Conservation (phyloP, 2,113 vertebrate species). For the Ptychochromis oligacanthus region DNA sequence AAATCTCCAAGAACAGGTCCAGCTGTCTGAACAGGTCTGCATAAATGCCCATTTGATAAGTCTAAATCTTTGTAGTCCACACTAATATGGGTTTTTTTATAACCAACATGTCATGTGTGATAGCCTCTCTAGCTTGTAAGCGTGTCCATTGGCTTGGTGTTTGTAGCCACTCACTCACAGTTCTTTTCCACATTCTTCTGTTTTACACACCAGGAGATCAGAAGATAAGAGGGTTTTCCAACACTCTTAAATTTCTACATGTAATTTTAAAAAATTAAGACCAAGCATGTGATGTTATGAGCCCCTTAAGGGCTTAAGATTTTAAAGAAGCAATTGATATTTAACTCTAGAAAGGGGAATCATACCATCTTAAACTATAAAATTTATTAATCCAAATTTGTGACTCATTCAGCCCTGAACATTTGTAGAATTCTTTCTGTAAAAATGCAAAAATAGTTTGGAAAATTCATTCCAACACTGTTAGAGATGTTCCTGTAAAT, state of each 20-base stretch:
- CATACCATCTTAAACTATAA: not conserved
- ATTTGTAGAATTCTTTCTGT: not conserved
- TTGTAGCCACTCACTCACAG: not conserved
- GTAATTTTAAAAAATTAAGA: not conserved
- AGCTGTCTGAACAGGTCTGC: constrained; percentile 83
- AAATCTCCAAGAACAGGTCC: constrained; percentile 89
- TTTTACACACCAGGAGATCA: not conserved
- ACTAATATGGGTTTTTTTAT: not conserved
- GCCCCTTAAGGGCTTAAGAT: no score
- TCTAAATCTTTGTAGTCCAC: not conserved
- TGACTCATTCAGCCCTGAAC: not conserved
- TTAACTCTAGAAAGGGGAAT: not conserved
- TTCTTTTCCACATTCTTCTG: not conserved
- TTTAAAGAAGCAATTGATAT: not conserved
- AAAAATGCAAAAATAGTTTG: not conserved
- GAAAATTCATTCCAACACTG: not conserved
- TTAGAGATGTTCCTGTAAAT: not conserved
- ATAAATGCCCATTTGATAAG: not conserved
- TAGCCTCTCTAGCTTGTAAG: not conserved
- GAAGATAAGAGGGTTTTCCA: not conserved
- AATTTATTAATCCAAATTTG: not conserved
- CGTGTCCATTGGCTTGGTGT: not conserved
- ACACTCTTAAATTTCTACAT: not conserved
- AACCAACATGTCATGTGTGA: not conserved
- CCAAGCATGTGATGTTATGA: no score